phyloP scores from a whole-genome alignment of 2,888 invertebrate genomes.

The Acronicta aceris region DNA sequence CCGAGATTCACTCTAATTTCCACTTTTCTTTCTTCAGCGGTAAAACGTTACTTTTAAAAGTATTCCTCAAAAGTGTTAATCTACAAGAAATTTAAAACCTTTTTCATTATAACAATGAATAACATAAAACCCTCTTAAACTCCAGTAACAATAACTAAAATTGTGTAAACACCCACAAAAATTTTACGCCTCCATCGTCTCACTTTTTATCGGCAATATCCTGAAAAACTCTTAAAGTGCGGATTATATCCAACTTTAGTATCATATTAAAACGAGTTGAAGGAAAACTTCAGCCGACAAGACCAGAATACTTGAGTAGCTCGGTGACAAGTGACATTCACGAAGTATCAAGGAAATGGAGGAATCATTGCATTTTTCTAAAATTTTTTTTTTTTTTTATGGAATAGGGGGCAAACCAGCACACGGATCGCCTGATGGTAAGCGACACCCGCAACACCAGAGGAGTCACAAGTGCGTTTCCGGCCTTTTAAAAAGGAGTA shows the following conservation, averaged over 20 bases:
- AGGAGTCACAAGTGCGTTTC: no score
- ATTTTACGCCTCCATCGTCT: conserved; percentile 45
- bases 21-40: not conserved
- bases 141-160: conserved; percentile 51
- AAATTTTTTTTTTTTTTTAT: not conserved
- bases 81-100: conserved; percentile 1
- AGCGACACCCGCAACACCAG: no score
- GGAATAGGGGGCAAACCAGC: no score
- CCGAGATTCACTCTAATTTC: not conserved
- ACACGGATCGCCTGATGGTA: no score
- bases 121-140: conserved; percentile 28
- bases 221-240: conserved; percentile 51
- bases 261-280: conserved; percentile 64
- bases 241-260: conserved; percentile 63
- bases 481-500: no score
- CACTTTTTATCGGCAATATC: conserved; percentile 56
- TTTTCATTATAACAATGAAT: conserved; percentile 31
- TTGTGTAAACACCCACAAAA: conserved; percentile 49
- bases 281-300: conserved; percentile 50
- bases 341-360: conserved; percentile 19
- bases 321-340: conserved; percentile 34
- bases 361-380: not conserved
- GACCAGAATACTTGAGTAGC: conserved; percentile 43
- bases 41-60: not conserved
- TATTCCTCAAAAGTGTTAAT: not conserved